phyloP scores from a whole-genome alignment of 1,140 invertebrate genomes.

The Halesus radiatus region DNA sequence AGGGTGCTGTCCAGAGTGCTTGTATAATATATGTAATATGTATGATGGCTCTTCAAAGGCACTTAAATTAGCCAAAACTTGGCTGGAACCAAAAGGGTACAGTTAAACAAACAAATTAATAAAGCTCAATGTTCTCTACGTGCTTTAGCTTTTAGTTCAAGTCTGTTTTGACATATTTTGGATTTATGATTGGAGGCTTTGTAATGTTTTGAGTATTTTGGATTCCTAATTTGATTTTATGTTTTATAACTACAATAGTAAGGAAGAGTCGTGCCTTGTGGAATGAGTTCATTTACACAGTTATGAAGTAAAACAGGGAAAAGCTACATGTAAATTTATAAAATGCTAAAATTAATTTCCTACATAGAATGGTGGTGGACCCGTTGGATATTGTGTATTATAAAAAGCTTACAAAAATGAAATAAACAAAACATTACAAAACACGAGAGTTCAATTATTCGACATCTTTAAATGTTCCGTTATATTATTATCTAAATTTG shows the following conservation, averaged over 20 bases:
- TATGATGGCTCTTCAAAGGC: constrained; percentile 28
- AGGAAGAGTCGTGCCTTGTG: neutral
- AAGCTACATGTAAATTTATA: constrained; percentile 36
- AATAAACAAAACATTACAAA: constrained; percentile 17
- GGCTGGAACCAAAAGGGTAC: neutral
- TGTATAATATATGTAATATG: constrained; percentile 8
- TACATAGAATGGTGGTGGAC: constrained; percentile 30
- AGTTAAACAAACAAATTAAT: neutral
- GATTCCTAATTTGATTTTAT: no score
- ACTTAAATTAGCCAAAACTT: constrained; percentile 26
- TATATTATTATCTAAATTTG: neutral
- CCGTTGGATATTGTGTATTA: constrained; percentile 39
- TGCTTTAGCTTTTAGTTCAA: neutral
- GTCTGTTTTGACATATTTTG: neutral
- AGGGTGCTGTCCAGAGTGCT: neutral
- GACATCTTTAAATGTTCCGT: neutral
- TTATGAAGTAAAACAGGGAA: constrained; percentile 42
- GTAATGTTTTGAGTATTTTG: neutral
- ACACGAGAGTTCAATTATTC: neutral
- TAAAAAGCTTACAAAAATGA: constrained; percentile 22
- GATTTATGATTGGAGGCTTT: neutral
- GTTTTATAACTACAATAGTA: neutral
- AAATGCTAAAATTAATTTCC: constrained; percentile 19
- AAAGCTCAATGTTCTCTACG: neutral
- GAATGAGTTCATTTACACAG: constrained; percentile 33